Evolutionary conservation across 2,888 invertebrate species (phyloP), one percentile per base, ranked within the genome.

Genomic region (Congeria kusceri): DNA sequence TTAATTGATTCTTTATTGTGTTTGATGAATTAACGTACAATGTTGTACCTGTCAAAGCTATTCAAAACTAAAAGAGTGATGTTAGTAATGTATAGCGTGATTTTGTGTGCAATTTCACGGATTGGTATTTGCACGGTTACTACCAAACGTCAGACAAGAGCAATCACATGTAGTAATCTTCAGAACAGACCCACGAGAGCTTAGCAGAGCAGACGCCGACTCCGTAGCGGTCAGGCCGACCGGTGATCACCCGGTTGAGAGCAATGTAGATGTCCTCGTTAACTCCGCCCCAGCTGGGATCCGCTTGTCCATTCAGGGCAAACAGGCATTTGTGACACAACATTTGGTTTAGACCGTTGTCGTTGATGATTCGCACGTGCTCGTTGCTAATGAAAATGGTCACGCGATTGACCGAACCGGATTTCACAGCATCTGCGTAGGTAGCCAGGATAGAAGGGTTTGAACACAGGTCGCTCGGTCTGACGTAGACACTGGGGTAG

Each of bases 301-400:
- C 84, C 0, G 76, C 23, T 20, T 84, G 84, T 11, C 78, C 78
- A 46, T 84, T 84, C 47, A 84, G 65, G 20, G 80, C 78, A 61
- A 63, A 84, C 18, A 76, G 64, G n/a, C 80, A 80, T 23, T 63
- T 20, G 23, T 69, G 66, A n/a, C 83, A 78, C 7, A 75, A 20
- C n/a, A 64, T 49, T 23, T 63, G 23, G 27, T 78, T 64, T 9
- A 80, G 28, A 0, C 83, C 83, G 2, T 61, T 64, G 62, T 67
- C 58, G 44, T 84, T 80, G 25, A 47, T 69, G 11, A 84, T 70
- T 13, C 78, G 67, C 53, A 80, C 57, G 56, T 76, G 63, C 20
- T 84, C 67, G 46, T 84, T 84, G 53, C 76, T 76, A 27, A 78
- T 53, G 49, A 67, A 80, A 1, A 84, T n/a, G 25, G 78, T 80